Evolutionary conservation across 64 coral and sea anemone genomes (phyloP).

Genomic region (Hydrozoanthus tunicans): DNA sequence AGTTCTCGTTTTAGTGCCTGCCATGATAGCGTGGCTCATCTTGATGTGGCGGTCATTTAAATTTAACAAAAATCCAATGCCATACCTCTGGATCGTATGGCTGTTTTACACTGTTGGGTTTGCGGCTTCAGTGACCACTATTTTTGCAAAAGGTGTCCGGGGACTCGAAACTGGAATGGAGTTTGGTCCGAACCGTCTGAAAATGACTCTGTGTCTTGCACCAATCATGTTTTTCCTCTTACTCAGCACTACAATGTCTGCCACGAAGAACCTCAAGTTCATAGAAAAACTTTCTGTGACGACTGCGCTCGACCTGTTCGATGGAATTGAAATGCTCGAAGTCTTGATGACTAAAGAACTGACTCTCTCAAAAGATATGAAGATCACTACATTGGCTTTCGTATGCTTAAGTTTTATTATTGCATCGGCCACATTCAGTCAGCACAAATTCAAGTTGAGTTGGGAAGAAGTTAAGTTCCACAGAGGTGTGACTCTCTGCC

Average conservation of each 20-base stretch:
- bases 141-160: slow-evolving; percentile 32
- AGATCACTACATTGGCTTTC: slow-evolving; percentile 25
- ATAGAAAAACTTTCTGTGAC: slow-evolving; percentile 45
- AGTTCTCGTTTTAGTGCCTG: neutral
- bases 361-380: slow-evolving; percentile 1
- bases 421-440: neutral
- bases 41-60: neutral
- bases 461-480: neutral
- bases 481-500: neutral
- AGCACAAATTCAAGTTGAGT: slow-evolving; percentile 19
- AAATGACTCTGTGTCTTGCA: slow-evolving; percentile 60
- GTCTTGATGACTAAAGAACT: neutral
- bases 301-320: slow-evolving; percentile 59
- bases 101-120: slow-evolving; percentile 11
- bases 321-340: slow-evolving; percentile 37
- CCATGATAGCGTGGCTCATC: neutral
- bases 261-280: neutral
- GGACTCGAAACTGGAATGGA: slow-evolving; percentile 9
- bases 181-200: slow-evolving; percentile 68
- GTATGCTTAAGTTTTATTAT: slow-evolving; percentile 51
- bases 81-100: slow-evolving; percentile 49
- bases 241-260: neutral
- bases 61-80: neutral
- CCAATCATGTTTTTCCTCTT: slow-evolving; percentile 50
- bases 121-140: slow-evolving; percentile 17